phyloP scores from a whole-genome alignment of 2,113 vertebrate genomes.

The Calyptommatus sinebrachiatus region DNA sequence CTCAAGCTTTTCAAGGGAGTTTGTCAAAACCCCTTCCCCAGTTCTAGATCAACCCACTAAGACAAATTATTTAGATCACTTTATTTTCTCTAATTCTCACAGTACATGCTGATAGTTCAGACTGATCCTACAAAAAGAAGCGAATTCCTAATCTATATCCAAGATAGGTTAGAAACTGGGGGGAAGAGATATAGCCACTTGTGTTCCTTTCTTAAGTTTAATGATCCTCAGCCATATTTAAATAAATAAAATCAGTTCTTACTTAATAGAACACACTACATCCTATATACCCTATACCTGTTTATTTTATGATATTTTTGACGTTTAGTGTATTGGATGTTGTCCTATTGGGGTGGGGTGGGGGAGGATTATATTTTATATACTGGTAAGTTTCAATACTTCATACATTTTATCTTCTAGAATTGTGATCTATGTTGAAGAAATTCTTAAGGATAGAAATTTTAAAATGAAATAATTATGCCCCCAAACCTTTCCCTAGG shows the following conservation, averaged over 20 bases:
- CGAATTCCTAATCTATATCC: neutral
- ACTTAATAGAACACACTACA: neutral
- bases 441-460: too few species aligned
- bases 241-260: neutral
- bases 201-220: too few species aligned
- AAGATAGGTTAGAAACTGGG: neutral
- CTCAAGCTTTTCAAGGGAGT: too few species aligned
- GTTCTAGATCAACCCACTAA: neutral
- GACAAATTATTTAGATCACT: accelerated
- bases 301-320: neutral
- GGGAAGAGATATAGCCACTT: neutral
- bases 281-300: neutral
- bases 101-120: neutral
- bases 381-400: too few species aligned
- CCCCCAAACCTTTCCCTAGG: neutral
- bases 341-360: too few species aligned
- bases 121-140: neutral
- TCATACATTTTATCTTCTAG: too few species aligned
- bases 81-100: neutral
- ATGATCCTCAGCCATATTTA: too few species aligned
- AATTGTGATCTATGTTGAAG: too few species aligned
- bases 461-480: neutral
- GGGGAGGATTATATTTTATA: too few species aligned
- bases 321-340: too few species aligned
- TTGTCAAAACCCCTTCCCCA: too few species aligned